Conservation (phyloP, 2,888 invertebrate genomes). For the Serripes groenlandicus region DNA sequence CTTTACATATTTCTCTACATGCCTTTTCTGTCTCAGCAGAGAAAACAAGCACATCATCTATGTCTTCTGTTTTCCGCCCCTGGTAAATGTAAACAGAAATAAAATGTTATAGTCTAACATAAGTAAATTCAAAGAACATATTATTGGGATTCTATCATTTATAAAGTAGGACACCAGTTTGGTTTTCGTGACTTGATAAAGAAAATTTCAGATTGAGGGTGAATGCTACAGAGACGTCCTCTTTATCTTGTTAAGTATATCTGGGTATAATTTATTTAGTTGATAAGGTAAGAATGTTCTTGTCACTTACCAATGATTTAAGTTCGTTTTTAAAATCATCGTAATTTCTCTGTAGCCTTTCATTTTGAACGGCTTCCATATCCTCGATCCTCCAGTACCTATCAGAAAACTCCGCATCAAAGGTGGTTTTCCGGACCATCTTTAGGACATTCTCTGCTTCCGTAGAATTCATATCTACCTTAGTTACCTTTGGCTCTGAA, state of each 20-base stretch:
- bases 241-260: no score
- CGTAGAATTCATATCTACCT: constrained; percentile 8
- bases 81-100: constrained; percentile 36
- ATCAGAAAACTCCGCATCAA: constrained; percentile 42
- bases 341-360: constrained; percentile 25
- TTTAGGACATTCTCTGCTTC: constrained; percentile 26
- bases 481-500: background rate
- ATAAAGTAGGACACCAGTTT: no score
- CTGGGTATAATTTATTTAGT: no score
- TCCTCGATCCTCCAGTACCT: constrained; percentile 50
- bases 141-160: no score
- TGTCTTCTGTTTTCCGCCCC: constrained; percentile 53
- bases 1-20: constrained; percentile 60
- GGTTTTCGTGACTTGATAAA: no score
- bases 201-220: no score
- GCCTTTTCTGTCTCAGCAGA: constrained; percentile 59
- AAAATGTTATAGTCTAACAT: no score
- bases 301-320: constrained; percentile 22
- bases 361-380: constrained; percentile 39
- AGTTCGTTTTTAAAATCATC: constrained; percentile 33
- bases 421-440: constrained; percentile 34
- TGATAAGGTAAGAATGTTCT: no score
- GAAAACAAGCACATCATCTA: constrained; percentile 56
- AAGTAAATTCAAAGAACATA: no score
- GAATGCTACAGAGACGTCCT: no score